Conservation (phyloP, 2,888 invertebrate genomes). For the Drosophila tanythrix region DNA sequence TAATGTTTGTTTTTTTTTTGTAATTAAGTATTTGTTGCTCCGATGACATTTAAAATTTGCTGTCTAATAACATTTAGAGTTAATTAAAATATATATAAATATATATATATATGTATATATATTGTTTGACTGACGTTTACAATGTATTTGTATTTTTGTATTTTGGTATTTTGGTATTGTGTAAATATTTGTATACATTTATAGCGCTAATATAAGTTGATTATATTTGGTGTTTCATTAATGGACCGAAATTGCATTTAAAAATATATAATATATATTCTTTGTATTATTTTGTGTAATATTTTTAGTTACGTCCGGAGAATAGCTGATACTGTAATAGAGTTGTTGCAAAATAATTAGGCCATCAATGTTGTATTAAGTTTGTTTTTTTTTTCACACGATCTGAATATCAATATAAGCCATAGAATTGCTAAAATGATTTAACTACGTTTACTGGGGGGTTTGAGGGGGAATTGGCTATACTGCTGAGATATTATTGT, state of each 20-base stretch:
- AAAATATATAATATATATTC: constrained; percentile 65
- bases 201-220: constrained; percentile 66
- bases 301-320: constrained; percentile 87
- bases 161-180: constrained; percentile 20
- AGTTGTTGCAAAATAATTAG: constrained; percentile 83
- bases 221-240: constrained; percentile 69
- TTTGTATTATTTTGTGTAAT: constrained; percentile 42
- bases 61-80: constrained; percentile 75
- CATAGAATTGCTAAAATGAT: constrained; percentile 36
- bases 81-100: constrained; percentile 46
- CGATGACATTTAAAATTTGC: constrained; percentile 52
- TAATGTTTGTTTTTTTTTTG: constrained; percentile 23
- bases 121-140: constrained; percentile 25
- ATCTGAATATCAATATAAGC: constrained; percentile 44
- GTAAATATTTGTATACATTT: constrained; percentile 45
- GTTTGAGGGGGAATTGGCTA: constrained; percentile 14
- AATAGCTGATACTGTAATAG: constrained; percentile 89
- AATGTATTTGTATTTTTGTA: constrained; percentile 29
- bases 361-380: constrained; percentile 64
- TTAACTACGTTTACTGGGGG: constrained; percentile 38
- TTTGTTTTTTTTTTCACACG: constrained; percentile 43
- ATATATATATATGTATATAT: not conserved
- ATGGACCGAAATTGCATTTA: constrained; percentile 78
- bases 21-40: constrained; percentile 29
- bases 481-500: constrained; percentile 19